Evolutionary conservation across 1,140 invertebrate genomes (phyloP).

Genomic region (Caenorhabditis latens): DNA sequence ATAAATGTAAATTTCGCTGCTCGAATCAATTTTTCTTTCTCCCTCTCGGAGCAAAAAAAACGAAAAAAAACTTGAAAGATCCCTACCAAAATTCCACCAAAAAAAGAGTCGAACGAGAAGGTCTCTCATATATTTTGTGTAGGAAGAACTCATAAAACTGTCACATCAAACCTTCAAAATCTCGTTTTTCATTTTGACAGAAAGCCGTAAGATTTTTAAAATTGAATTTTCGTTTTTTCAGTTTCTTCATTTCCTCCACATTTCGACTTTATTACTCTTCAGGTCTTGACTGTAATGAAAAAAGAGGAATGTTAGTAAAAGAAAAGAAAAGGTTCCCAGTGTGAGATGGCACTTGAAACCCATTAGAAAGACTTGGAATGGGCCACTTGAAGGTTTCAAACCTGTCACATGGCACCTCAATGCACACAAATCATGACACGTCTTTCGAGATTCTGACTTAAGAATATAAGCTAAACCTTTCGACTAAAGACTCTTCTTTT

Average conservation of each 20-base stretch:
- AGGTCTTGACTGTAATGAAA: not conserved
- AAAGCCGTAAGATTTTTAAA: not conserved
- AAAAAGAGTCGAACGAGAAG: not conserved
- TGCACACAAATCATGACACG: conserved; percentile 40
- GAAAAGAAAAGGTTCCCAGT: not conserved
- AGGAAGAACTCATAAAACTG: conserved; percentile 5
- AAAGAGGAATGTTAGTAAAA: not conserved
- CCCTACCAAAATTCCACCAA: not conserved
- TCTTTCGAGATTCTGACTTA: not conserved
- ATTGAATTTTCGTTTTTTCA: conserved; percentile 1
- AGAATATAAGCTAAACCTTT: not conserved
- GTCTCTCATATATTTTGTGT: not conserved
- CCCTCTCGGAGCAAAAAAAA: not conserved
- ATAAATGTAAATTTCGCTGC: conserved; percentile 12
- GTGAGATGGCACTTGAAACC: not conserved
- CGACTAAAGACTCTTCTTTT: not conserved
- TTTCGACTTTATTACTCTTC: conserved; percentile 1
- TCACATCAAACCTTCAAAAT: conserved; percentile 44
- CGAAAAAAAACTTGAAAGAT: not conserved
- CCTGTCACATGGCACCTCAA: conserved; percentile 44
- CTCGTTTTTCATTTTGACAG: conserved; percentile 12
- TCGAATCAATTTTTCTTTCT: not conserved
- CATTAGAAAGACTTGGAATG: conserved; percentile 19
- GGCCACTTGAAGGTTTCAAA: conserved; percentile 52
- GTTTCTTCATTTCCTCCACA: not conserved